phyloP scores from a whole-genome alignment of 2,797 vertebrate species.

The Cercopithecus petaurista region DNA sequence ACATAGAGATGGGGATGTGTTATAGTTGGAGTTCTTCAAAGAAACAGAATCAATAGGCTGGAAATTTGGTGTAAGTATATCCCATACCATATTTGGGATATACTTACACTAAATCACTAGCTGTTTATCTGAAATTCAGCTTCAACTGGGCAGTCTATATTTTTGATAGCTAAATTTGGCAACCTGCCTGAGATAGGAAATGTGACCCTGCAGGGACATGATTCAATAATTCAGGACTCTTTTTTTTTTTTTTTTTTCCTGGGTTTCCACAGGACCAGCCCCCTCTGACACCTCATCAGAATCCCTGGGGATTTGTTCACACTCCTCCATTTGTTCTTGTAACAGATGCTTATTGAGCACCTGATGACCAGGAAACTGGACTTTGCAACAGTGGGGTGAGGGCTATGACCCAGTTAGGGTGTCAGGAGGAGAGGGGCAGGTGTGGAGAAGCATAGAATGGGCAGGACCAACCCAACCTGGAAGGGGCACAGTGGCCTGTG shows the following conservation, averaged over 20 bases:
- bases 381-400: neutral
- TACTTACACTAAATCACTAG: neutral
- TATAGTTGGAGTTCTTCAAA: neutral
- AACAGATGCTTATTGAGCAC: neutral
- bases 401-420: neutral
- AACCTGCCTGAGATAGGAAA: neutral
- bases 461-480: neutral
- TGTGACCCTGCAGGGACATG: accelerated
- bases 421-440: neutral
- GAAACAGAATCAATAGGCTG: neutral
- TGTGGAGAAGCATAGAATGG: neutral
- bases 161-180: neutral
- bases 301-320: neutral
- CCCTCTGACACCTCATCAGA: neutral
- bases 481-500: neutral
- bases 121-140: neutral
- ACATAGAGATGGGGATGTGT: no score
- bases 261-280: neutral
- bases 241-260: neutral
- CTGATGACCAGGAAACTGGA: neutral
- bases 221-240: neutral
- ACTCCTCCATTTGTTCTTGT: neutral
- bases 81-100: neutral
- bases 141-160: neutral
- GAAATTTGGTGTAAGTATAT: neutral